Evolutionary conservation across 2,797 vertebrate species (phyloP), one percentile per base, ranked within the genome.

Genomic region (Esox lucius): DNA sequence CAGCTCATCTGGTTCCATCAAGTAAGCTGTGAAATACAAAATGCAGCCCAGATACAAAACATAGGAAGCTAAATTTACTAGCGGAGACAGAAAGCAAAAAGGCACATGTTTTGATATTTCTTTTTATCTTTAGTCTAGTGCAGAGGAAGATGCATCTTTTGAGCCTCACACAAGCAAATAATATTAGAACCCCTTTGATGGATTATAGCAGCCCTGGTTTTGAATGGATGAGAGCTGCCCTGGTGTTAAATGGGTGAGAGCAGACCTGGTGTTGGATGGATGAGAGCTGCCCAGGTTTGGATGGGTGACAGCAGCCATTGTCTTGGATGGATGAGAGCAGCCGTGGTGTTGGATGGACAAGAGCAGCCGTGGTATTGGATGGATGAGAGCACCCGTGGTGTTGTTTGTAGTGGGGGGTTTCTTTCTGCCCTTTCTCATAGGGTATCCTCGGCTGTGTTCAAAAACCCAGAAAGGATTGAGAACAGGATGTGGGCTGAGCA

Each of bases 361-460:
- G 7, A 33, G 79, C 76, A 62, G 13, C 66, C 72, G 56, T 39
- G 7, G 73, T 42, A 82, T 81, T 78, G 76, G 42, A 59, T 22
- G 22, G 56, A 24, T 59, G n/a, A 76, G 8, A 33, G 79, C 77
- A 62, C 9, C 68, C 72, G 56, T 33, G 8, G 72, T 46, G 82
- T 81, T 78, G 76, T 78, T 75, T 71, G 31, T 80, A 83, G 73
- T 64, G 80, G 67, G 39, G 66, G 69, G 80, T 84, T 88, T 89
- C 77, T 84, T 82, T 78, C 77, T 87, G 84, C 78, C 84, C 84
- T 91, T 88, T 86, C 85, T 74, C 75, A 74, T 83, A 79, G 75
- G 70, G 68, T 88, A 84, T 7, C 69, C 88, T 86, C 46, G 84
- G 79, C 80, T 67, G 83, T 78, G 83, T 84, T 87, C 76, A 82